phyloP scores from a whole-genome alignment of 2,888 invertebrate species.

The Drosophila algonquin region DNA sequence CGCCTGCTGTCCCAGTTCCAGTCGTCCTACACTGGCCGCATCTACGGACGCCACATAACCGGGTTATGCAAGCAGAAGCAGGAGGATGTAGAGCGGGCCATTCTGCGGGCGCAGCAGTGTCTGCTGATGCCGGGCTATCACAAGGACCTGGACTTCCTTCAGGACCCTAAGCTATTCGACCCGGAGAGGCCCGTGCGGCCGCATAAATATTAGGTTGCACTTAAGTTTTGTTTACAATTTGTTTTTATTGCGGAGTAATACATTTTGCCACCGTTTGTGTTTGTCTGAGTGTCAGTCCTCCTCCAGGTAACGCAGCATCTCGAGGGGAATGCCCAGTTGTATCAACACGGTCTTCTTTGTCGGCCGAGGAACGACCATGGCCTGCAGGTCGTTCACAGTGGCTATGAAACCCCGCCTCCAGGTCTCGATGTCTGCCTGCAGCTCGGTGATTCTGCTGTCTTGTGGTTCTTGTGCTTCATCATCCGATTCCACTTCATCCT shows the following conservation, averaged over 20 bases:
- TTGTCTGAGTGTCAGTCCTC: conserved; percentile 47
- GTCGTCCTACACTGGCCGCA: conserved; percentile 95
- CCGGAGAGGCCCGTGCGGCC: conserved; percentile 92
- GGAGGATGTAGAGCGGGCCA: conserved; percentile 88
- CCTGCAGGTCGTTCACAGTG: conserved; percentile 71
- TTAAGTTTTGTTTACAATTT: conserved; percentile 34
- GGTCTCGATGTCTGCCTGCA: conserved; percentile 61
- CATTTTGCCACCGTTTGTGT: conserved; percentile 26
- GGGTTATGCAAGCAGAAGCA: conserved; percentile 95
- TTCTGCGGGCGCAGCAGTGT: conserved; percentile 89
- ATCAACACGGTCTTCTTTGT: conserved; percentile 52
- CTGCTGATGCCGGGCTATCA: conserved; percentile 93
- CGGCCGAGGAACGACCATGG: conserved; percentile 50
- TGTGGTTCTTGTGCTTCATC: neutral
- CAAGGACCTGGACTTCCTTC: conserved; percentile 91
- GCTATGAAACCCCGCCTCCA: conserved; percentile 75
- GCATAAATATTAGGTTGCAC: conserved; percentile 88
- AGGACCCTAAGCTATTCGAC: conserved; percentile 96
- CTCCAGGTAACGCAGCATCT: conserved; percentile 74
- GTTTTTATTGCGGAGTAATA: conserved; percentile 41
- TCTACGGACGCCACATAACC: conserved; percentile 96
- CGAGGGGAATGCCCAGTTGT: conserved; percentile 67
- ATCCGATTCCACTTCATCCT: neutral
- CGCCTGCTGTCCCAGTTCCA: conserved; percentile 97
- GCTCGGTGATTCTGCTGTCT: conserved; percentile 43